Percentiles rank a stretch among this genome's conserved stretches.
Evolutionary conservation across 2,888 invertebrate species (phyloP).

Genomic region (Caradrina kadenii): DNA sequence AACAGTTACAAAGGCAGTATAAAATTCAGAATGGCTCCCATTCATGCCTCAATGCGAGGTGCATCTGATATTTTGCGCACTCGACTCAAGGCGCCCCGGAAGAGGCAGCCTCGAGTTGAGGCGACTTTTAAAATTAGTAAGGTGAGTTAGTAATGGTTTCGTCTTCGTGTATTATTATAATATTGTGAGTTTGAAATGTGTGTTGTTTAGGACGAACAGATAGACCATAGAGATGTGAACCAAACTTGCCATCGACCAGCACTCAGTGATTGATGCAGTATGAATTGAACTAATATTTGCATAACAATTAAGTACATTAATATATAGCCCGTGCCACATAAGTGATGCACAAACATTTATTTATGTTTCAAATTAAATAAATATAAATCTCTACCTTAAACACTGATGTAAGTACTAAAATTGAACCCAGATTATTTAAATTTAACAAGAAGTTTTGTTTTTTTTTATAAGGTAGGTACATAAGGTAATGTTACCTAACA

Average conservation of each 20-base stretch:
- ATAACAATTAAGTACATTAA: conserved; percentile 63
- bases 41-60: conserved; percentile 46
- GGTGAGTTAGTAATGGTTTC: conserved; percentile 88
- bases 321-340: conserved; percentile 71
- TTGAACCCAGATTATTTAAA: no score
- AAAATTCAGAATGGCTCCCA: conserved; percentile 32
- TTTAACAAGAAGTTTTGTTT: no score
- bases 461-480: background rate
- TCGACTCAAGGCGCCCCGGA: conserved; percentile 34
- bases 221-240: conserved; percentile 85
- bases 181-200: conserved; percentile 86
- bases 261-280: conserved; percentile 82
- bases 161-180: conserved; percentile 72
- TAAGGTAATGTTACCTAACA: background rate
- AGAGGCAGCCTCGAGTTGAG: conserved; percentile 51
- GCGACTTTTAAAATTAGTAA: conserved; percentile 73
- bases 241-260: conserved; percentile 78
- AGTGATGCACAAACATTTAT: conserved; percentile 75
- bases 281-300: conserved; percentile 66
- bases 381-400: conserved; percentile 15
- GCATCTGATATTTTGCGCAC: conserved; percentile 15
- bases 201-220: conserved; percentile 89
- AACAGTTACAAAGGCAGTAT: conserved; percentile 34
- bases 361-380: conserved; percentile 32
- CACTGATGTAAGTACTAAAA: background rate